Evolutionary conservation across 2,888 invertebrate genomes (phyloP), one percentile per base, ranked within the genome.

Genomic region (Trisateles emortualis): DNA sequence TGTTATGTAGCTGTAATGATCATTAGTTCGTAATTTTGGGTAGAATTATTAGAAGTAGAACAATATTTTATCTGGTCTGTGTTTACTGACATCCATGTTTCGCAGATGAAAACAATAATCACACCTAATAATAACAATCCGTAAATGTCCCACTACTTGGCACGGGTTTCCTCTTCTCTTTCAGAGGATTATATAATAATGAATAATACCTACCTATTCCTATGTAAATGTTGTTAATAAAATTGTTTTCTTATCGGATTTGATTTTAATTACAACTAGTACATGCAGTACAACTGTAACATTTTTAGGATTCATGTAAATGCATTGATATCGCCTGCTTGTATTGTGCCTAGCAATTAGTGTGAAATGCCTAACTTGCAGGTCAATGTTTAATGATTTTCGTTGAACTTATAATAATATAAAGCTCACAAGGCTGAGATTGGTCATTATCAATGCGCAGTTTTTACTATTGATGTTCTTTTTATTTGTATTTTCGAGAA

Each of bases 321-420:
- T 46, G 60, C 48, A 47, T 41, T 65, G 41, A 38, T 53, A 51
- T 49, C 10, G 10, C 49, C 45, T 33, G 33, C 47, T 22, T 43
- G 46, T 56, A 43, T 50, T 64, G 36, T 54, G 62, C 57, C 69
- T 36, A 40, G 67, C 62, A 56, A 45, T 43, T 53, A 38, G 53
- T 48, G 52, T 50, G 13, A 41, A 55, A 35, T 48, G 50, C 40
- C 42, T 62, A 24, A 40, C 39, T 48, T 53, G 13, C 45, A 16
- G 36, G n/a, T 39, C 24, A 22, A 11, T 46, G 33, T 35, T n/a
- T 35, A 48, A 26, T 45, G 42, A 43, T 64, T 57, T 39, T 16
- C 17, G 30, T 42, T 47, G n/a, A 43, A 45, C 47, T n/a, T 16
- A 33, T 38, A 19, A 1, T 36, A 16, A 8, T 11, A 24, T n/a